Evolutionary conservation across 1,140 invertebrate species (phyloP).

Genomic region (Aphelinus certus): DNA sequence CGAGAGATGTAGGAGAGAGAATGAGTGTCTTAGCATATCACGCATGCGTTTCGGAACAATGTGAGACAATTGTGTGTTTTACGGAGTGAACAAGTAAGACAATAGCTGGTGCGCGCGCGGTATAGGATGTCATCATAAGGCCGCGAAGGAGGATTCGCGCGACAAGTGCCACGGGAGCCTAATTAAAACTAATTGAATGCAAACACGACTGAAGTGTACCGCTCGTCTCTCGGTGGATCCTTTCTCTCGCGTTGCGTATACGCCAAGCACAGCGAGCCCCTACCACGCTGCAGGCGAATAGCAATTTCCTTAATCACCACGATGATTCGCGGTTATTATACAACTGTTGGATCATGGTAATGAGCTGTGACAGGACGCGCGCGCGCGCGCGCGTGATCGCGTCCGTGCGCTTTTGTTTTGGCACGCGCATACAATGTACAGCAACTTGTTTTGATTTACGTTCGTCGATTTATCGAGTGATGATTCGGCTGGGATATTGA

Average conservation of each 20-base stretch:
- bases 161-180: constrained; percentile 39
- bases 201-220: constrained; percentile 45
- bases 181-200: constrained; percentile 62
- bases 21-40: too few species aligned
- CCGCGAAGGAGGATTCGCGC: constrained; percentile 26
- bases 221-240: constrained; percentile 33
- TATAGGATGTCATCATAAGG: constrained; percentile 13
- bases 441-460: neutral
- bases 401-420: constrained; percentile 10
- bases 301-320: constrained; percentile 60
- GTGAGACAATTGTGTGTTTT: too few species aligned
- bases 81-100: too few species aligned
- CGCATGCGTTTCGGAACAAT: too few species aligned
- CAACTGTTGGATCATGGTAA: constrained; percentile 54
- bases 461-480: too few species aligned
- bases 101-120: too few species aligned
- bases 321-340: constrained; percentile 57
- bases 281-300: constrained; percentile 19
- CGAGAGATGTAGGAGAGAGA: too few species aligned
- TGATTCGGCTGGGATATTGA: too few species aligned
- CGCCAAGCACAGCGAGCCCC: too few species aligned
- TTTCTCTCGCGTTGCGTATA: constrained; percentile 33
- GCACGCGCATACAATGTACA: constrained; percentile 29
- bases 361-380: constrained; percentile 59
- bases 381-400: constrained; percentile 36